Base-by-base conservation (phyloP, 2,888 invertebrate species). In the Agonopterix alstromeriana region DNA sequence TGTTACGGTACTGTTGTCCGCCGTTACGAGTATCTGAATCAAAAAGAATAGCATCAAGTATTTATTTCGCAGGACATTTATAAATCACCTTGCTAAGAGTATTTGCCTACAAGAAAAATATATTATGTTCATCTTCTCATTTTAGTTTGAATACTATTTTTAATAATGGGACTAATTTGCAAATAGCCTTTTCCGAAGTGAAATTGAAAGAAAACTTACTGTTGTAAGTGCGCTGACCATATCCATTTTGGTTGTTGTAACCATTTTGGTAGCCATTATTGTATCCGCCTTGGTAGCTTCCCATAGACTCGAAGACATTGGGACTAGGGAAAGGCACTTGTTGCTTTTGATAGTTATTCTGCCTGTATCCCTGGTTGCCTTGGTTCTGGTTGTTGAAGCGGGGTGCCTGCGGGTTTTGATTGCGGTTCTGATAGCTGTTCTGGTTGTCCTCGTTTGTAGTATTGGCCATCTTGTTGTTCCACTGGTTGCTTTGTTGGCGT, bases 321-420 rank as follows among this genome's bases (percentile, higher is more conserved):
- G 90, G 91, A 58, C 90, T 91, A 14, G 91, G 91, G 64, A 91
- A 90, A 14, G 90, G 89, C 43, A 90, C 88, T 53, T 86, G 82
- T 48, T 77, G 89, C 56, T 89, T 85, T 55, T 91, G 90, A 58
- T 89, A 89, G 56, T 81, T 79, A 53, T 86, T 87, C 58, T 85
- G 87, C 52, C 90, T 78, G 65, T 82, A 82, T 40, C 73, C 72
- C 56, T 85, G 80, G 59, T 82, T 76, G 59, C 79, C 76, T 60
- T 77, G 82, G 52, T 74, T 82, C 53, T 80, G 85, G 52, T 89
- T 90, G 67, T 87, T 65, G 57, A 90, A 90, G 55, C 88, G 86
- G 10, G 90, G 91, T 35, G 91, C 87, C 53, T 87, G 83, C 56
- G 75, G 82, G 50, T 68, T 78, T 10, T 67, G 55, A 50, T 70